Evolutionary conservation across 1,140 invertebrate species (phyloP).

Genomic region (Steinernema khuongi): DNA sequence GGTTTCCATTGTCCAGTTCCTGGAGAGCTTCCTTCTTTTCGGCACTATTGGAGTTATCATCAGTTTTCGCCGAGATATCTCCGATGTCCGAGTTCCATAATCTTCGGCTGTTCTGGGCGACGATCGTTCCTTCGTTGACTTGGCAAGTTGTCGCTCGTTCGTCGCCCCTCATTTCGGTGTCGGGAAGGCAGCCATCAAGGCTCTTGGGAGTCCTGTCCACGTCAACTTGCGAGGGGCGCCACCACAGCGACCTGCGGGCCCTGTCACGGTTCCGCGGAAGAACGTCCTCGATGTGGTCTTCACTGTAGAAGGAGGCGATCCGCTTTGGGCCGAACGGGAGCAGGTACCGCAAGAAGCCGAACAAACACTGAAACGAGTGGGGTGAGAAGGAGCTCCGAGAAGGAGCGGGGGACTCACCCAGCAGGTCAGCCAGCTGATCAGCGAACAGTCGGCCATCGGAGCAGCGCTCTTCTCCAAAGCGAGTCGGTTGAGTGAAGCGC

Average conservation of each 20-base stretch:
- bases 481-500: too few relatives aligned
- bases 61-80: background rate
- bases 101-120: background rate
- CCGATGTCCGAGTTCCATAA: background rate
- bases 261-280: background rate
- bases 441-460: too few relatives aligned
- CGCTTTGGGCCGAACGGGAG: conserved; percentile 3
- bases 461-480: too few relatives aligned
- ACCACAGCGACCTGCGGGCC: background rate
- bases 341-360: background rate
- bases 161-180: background rate
- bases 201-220: background rate
- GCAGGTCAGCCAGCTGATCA: too few relatives aligned
- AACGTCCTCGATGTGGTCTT: background rate
- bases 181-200: background rate
- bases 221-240: background rate
- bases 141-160: background rate
- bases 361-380: background rate
- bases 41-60: too few relatives aligned
- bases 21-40: too few relatives aligned
- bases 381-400: too few relatives aligned
- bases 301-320: background rate
- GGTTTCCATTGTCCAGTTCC: too few relatives aligned
- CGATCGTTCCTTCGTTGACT: background rate
- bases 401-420: too few relatives aligned